A percentile compares a stretch with the other conserved stretches of the same genome.
These are phyloP conservation scores for Sphaerodactylus townsendi DNA, from an alignment of 2,113 vertebrate species.

Conservation along the genomic window DNA sequence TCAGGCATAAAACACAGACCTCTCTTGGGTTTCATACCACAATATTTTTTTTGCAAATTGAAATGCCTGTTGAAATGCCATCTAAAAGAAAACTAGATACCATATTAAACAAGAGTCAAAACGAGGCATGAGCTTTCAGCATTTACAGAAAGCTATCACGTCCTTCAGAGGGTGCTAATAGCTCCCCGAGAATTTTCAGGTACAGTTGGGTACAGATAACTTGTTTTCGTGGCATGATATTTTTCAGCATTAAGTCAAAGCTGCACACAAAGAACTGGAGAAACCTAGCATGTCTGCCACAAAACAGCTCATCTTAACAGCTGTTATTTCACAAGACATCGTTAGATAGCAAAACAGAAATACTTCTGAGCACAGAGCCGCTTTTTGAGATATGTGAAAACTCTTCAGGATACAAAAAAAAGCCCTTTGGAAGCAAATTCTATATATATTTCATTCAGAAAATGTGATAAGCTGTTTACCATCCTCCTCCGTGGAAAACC, in stretches of 20 bases:
- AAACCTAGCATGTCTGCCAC: conserved; percentile 3
- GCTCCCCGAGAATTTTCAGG: background rate
- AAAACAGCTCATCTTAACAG: background rate
- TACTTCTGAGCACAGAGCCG: background rate
- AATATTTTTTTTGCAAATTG: background rate
- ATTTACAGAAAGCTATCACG: background rate
- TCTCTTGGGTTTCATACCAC: background rate
- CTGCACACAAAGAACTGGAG: background rate
- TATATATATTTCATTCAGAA: conserved; percentile 10
- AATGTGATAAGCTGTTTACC: conserved; percentile 80
- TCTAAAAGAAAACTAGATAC: background rate
- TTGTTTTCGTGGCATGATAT: background rate
- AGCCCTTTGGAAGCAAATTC: conserved; percentile 35
- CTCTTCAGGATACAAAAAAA: background rate
- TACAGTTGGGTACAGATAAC: background rate
- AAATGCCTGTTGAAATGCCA: background rate
- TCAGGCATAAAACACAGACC: background rate
- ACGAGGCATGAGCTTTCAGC: background rate
- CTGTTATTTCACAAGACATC: background rate
- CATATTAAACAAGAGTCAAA: background rate
- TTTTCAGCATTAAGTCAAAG: background rate
- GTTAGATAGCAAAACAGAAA: background rate
- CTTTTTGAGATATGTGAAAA: background rate
- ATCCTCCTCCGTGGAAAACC: conserved; percentile 84
- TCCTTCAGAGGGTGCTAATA: background rate